phyloP scores from a whole-genome alignment of 2,113 vertebrate species.

The Campylorhamphus procurvoides region DNA sequence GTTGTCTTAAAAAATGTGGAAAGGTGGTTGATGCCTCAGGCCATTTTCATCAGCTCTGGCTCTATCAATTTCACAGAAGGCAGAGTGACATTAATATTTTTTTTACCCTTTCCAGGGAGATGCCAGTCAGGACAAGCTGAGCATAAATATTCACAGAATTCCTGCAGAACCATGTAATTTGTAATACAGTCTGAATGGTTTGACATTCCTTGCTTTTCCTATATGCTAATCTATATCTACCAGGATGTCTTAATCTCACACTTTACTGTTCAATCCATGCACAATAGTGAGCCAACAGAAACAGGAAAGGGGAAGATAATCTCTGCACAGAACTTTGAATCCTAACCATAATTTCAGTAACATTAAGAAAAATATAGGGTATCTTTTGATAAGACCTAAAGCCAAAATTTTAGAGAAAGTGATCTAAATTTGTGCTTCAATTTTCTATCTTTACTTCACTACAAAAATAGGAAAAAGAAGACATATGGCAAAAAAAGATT shows the following conservation, averaged over 20 bases:
- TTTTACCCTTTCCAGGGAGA: constrained; percentile 20
- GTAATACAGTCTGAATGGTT: background rate
- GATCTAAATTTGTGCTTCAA: background rate
- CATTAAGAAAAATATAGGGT: background rate
- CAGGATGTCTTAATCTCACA: background rate
- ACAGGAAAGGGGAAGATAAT: background rate
- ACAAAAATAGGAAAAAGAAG: background rate
- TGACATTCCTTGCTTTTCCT: background rate
- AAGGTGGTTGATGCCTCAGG: constrained; percentile 20
- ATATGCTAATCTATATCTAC: background rate
- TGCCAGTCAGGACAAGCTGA: background rate
- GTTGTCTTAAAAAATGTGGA: background rate
- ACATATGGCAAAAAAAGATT: background rate
- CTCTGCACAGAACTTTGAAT: background rate
- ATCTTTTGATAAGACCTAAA: background rate
- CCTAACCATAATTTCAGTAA: background rate
- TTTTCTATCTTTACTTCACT: background rate
- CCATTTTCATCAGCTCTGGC: constrained; percentile 16
- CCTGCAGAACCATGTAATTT: background rate
- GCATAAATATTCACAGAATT: constrained; percentile 3
- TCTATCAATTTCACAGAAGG: background rate
- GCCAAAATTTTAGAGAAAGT: background rate
- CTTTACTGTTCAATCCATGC: background rate
- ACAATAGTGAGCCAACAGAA: background rate
- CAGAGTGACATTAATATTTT: background rate